These are phyloP conservation scores for Sphinx pinastri DNA, from an alignment of 2,888 invertebrate species.

Conservation along the genomic window DNA sequence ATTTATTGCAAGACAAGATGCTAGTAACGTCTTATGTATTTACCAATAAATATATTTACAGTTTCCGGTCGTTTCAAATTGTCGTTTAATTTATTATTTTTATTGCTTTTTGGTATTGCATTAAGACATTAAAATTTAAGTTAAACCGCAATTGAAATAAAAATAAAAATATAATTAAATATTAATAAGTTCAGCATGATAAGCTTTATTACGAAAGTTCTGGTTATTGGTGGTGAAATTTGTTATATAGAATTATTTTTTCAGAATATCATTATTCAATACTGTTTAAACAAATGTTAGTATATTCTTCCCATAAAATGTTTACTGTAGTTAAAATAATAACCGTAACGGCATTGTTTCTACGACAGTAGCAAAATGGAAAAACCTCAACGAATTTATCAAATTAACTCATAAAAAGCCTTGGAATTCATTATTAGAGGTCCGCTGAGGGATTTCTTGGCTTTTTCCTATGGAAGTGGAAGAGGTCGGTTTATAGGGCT, in stretches of 20 bases:
- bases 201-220: too few species aligned
- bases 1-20: not conserved
- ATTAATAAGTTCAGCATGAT: too few species aligned
- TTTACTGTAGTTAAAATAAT: not conserved
- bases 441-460: constrained; percentile 60
- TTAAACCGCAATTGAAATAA: too few species aligned
- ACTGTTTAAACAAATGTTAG: not conserved
- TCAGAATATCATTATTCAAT: not conserved
- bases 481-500: constrained; percentile 76
- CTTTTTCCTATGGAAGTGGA: constrained; percentile 67
- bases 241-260: too few species aligned
- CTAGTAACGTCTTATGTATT: not conserved
- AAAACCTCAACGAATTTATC: not conserved
- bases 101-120: too few species aligned
- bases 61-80: not conserved
- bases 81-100: too few species aligned
- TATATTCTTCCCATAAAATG: not conserved
- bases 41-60: not conserved
- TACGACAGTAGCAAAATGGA: not conserved
- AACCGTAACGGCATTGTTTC: not conserved
- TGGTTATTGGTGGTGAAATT: too few species aligned
- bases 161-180: too few species aligned
- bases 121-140: too few species aligned
- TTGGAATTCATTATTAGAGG: constrained; percentile 53
- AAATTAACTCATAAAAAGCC: constrained; percentile 35